Conservation (phyloP, 2,888 invertebrate species). For the Caenorhabditis virilis region DNA sequence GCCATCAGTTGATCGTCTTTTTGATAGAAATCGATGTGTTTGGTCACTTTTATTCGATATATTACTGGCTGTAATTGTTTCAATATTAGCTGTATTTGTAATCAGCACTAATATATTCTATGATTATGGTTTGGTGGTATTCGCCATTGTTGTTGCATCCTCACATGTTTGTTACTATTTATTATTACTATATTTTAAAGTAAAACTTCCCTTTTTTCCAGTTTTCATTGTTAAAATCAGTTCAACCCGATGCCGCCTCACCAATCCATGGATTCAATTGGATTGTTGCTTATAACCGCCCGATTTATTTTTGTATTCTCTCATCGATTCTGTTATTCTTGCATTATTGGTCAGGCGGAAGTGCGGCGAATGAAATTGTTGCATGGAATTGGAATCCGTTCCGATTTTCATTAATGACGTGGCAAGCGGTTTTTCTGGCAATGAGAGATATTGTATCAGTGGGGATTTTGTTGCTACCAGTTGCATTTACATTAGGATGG, state of each 20-base stretch:
- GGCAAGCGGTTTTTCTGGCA: slow-evolving; percentile 34
- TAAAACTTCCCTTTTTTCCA: slow-evolving; percentile 69
- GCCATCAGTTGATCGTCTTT: slow-evolving; percentile 84
- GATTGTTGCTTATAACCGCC: slow-evolving; percentile 69
- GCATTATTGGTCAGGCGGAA: slow-evolving; percentile 26
- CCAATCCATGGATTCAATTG: slow-evolving; percentile 81
- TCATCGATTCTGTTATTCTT: slow-evolving; percentile 72
- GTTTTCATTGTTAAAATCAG: slow-evolving; percentile 77
- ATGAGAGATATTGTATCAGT: slow-evolving; percentile 67
- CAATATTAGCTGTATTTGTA: slow-evolving; percentile 74
- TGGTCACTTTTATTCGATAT: slow-evolving; percentile 83
- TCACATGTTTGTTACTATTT: slow-evolving; percentile 80
- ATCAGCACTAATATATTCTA: slow-evolving; percentile 79
- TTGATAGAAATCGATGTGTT: slow-evolving; percentile 85
- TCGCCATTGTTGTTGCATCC: slow-evolving; percentile 95
- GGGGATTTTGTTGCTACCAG: slow-evolving; percentile 86
- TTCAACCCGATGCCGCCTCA: slow-evolving; percentile 97
- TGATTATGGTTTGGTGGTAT: slow-evolving; percentile 89
- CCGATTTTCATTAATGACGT: slow-evolving; percentile 23
- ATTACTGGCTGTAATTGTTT: slow-evolving; percentile 82
- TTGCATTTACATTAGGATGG: slow-evolving; percentile 90
- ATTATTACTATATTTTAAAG: too few species aligned
- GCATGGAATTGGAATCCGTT: slow-evolving; percentile 57
- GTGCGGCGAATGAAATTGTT: slow-evolving; percentile 18
- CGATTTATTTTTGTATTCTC: slow-evolving; percentile 88